Evolutionary conservation across 2,888 invertebrate species (phyloP).

Genomic region (Phaonia tiefii): DNA sequence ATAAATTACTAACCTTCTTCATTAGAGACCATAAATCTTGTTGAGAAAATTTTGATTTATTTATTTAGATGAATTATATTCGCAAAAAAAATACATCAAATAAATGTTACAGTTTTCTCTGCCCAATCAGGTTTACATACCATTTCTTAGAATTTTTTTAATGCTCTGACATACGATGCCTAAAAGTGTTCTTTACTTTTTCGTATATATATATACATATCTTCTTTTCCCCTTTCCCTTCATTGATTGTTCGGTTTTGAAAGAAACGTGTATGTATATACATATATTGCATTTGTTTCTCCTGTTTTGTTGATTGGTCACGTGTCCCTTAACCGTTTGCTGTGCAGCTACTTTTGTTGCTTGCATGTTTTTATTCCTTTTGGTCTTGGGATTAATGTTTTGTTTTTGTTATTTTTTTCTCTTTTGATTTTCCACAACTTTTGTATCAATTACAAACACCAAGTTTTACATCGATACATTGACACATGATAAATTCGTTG

Average conservation of each 20-base stretch:
- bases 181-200: slow-evolving; percentile 34
- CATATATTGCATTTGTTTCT: slow-evolving; percentile 25
- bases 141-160: background rate
- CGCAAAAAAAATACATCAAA: background rate
- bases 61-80: background rate
- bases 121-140: background rate
- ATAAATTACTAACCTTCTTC: slow-evolving; percentile 18
- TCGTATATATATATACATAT: background rate
- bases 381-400: background rate
- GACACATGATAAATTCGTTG: slow-evolving; percentile 74
- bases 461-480: slow-evolving; percentile 66
- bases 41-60: slow-evolving; percentile 34
- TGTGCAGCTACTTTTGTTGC: slow-evolving; percentile 11
- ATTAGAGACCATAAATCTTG: slow-evolving; percentile 39
- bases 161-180: background rate
- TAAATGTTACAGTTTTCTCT: background rate
- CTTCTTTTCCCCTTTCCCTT: background rate
- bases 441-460: slow-evolving; percentile 76
- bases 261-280: background rate
- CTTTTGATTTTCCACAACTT: slow-evolving; percentile 67
- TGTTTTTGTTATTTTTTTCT: background rate
- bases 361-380: slow-evolving; percentile 1
- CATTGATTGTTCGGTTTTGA: background rate
- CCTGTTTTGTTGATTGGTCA: slow-evolving; percentile 46
- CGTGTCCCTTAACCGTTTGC: slow-evolving; percentile 53